Base-by-base conservation (phyloP, 2,888 invertebrate genomes). In the Aleiodes alternator region DNA sequence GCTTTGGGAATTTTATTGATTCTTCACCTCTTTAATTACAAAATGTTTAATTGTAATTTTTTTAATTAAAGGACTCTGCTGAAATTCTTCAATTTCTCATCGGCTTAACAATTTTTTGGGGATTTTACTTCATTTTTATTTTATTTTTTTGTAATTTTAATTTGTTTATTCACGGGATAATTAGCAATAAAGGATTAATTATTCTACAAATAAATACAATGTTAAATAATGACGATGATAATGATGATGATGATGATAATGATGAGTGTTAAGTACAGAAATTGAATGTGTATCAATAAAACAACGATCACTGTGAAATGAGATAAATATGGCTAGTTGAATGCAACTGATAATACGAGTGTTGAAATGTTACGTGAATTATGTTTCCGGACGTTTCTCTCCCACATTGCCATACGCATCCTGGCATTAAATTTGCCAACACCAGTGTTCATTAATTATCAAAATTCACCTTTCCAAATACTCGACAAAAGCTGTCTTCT, bases 301-400 rank as follows among this genome's bases (percentile, higher is more conserved):
- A 86, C 83, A 85, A 84, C 84, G 82, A 85, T 83, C 81, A 76
- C 78, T 43, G 82, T 80, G 84, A 85, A 83, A 85, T 84, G 86
- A 85, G 85, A 87, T 87, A 85, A 87, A 87, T 87, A 87, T 84
- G 86, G 84, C 82, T 87, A 84, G 86, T 87, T 85, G 84, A 87
- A 82, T 85, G 85, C 78, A 80, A 80, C 82, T 86, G 82, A 87
- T 87, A 87, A 88, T 88, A 85, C 85, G 86, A 87, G 86, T 85
- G 61, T 61, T 34, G 87, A 87, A 23, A 84, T 84, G 83, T 82
- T 82, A 83, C 79, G 81, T 87, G 87, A 88, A 84, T 88, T 87
- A 88, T 88, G 87, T 84, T 82, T 83, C 83, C 76, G 77, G 82
- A 72, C 79, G 53, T 73, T 64, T 70, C 38, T 57, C 16, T 66